Evolutionary conservation across 2,113 vertebrate species (phyloP).

Genomic region (Campylomormyrus tamandua): DNA sequence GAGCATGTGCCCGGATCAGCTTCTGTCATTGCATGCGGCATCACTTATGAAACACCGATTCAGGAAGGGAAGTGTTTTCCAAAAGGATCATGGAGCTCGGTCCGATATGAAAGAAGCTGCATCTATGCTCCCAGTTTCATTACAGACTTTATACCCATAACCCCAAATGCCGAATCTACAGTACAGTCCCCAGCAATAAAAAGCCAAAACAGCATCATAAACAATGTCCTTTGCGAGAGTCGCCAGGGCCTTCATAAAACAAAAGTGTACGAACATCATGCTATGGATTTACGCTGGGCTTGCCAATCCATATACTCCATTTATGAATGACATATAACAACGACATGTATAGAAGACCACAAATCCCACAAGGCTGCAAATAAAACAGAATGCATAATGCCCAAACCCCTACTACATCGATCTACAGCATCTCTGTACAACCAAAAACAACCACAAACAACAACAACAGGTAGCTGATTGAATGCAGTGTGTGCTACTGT

Average conservation of each 20-base stretch:
- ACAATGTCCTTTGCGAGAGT: slow-evolving; percentile 7
- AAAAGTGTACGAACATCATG: background rate
- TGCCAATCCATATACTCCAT: background rate
- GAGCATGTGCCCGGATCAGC: background rate
- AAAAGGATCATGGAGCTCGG: background rate
- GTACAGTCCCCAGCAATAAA: background rate
- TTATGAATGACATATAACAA: background rate
- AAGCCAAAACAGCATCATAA: background rate
- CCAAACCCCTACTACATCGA: background rate
- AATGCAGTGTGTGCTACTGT: background rate
- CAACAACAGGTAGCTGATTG: background rate
- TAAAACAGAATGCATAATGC: background rate
- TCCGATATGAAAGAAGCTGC: background rate
- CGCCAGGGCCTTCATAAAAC: background rate
- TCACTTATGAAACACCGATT: background rate
- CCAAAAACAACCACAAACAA: background rate
- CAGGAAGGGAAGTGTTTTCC: background rate
- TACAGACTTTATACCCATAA: background rate
- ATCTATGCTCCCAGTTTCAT: background rate
- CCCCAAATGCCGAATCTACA: background rate
- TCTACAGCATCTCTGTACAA: background rate
- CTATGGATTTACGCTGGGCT: background rate
- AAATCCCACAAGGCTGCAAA: background rate
- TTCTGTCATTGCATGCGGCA: background rate
- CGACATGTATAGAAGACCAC: background rate